Evolutionary conservation across 2,113 vertebrate species (phyloP), one percentile per base, ranked within the genome.

Genomic region (Danionella cerebrum): DNA sequence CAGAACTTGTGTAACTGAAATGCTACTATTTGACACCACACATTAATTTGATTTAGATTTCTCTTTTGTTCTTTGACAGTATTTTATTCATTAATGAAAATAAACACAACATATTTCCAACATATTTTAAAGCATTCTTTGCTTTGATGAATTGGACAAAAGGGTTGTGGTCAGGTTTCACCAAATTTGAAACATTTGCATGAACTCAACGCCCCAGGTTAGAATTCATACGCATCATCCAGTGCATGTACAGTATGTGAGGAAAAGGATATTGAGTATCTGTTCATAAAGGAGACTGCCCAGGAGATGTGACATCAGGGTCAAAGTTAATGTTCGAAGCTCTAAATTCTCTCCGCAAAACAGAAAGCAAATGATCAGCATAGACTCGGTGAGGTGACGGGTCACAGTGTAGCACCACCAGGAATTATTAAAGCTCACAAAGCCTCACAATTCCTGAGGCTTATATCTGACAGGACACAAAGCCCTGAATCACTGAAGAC

Each of bases 341-440:
- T 0, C 31, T 24, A 11, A 18, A 7, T 22, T 50, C 7, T 36
- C 31, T 27, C 22, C 27, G 48, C 4, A 5, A 18, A 8, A 52
- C 31, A 29, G 11, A 64, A 35, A 12, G 16, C 22, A 41, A 53
- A 39, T 16, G 18, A 48, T 45, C 18, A 24, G 6, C 9, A 45
- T 48, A 18, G 11, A 50, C 27, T 19, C 21, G 5, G 22, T 38
- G 16, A 60, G 48, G 38, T 45, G 24, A 65, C 38, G 45, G 51
- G 14, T 63, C 55, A 57, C 19, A n/a, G 25, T 42, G 19, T 19
- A 55, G 44, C 66, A 44, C 66, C 62, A 73, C 65, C 57, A 73
- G 70, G 16, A 77, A 76, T 69, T 21, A 72, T 39, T 59, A 12
- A 64, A 54, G 36, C 21, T 79, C 57, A 48, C 39, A 41, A n/a